Evolutionary conservation across 2,113 vertebrate species (phyloP), one percentile per base, ranked within the genome.

Genomic region (Orcinus orca): DNA sequence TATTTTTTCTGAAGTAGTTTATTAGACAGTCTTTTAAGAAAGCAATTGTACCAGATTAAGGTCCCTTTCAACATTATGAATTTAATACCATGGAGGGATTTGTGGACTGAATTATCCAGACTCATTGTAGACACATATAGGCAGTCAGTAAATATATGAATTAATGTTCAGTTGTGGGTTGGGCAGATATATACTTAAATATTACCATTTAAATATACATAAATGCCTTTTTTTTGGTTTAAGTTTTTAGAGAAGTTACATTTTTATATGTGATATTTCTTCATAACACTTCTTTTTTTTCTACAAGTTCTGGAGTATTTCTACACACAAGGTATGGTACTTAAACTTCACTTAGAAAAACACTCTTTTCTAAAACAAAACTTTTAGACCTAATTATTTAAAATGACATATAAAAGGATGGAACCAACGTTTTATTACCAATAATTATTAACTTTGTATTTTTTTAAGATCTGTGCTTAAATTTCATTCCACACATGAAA

Each of bases 1-100:
- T 18, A 86, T 73, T 92, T 92, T 93, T 92, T 71, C 65, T 92
- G n/a, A 62, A 95, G 53, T 21, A 62, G 10, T 80, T 91, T 88
- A 71, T 80, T 76, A 95, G 36, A 60, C 10, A 86, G 44, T 2
- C 2, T 12, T 90, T 1, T 88, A 67, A 77, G 36, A 87, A 89
- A 83, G 13, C 5, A 71, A 17, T 36, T 21, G 6, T 31, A 26
- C 26, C n/a, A 91, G 11, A 62, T 67, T 77, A 95, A 6, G 25
- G 6, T 62, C 9, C 2, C 29, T n/a, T 88, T 73, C 29, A 70
- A 33, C 3, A 13, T 55, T 71, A 77, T 77, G 36, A 95, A 41
- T 44, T 94, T 89, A 63, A 93, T 62, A 47, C 2, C 10, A 36
- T 8, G 53, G 25, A 91, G 8, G 20, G 20, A 41, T 67, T 88